A percentile compares a stretch with the other conserved stretches of the same genome.
Conservation (phyloP, 2,888 invertebrate genomes). For the Acleris literana region DNA sequence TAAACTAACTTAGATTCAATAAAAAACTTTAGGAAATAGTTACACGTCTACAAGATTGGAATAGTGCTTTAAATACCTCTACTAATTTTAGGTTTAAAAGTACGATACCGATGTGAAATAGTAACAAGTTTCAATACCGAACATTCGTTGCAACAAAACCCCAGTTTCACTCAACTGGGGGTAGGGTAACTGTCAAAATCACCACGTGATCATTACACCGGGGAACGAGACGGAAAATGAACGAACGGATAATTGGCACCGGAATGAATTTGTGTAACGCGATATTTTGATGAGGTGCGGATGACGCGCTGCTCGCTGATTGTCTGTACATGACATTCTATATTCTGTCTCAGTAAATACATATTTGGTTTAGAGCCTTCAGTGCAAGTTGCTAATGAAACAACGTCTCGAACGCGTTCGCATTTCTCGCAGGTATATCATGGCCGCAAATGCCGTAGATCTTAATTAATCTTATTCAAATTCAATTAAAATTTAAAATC, state of each 20-base stretch:
- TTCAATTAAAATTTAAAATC: no score
- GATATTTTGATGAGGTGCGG: slow-evolving; percentile 81
- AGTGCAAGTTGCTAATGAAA: neutral
- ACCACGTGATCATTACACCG: slow-evolving; percentile 81
- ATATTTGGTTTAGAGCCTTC: neutral
- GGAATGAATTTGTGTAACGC: slow-evolving; percentile 79
- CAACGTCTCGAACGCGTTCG: no score
- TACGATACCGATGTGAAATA: no score
- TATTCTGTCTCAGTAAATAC: neutral
- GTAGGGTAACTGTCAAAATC: slow-evolving; percentile 77
- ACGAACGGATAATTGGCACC: slow-evolving; percentile 78
- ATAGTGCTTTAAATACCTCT: no score
- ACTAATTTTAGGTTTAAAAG: no score
- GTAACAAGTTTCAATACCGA: neutral
- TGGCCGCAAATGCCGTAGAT: no score
- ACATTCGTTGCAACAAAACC: slow-evolving; percentile 36
- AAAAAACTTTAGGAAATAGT: no score
- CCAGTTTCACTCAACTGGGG: slow-evolving; percentile 45
- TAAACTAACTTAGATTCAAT: no score
- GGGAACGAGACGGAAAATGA: slow-evolving; percentile 81
- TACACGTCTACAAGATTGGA: no score
- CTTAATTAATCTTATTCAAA: no score
- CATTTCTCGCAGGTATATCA: no score
- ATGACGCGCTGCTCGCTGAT: slow-evolving; percentile 49
- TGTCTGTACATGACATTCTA: slow-evolving; percentile 24